Conservation (phyloP, 2,113 vertebrate genomes). For the Perccottus glenii region DNA sequence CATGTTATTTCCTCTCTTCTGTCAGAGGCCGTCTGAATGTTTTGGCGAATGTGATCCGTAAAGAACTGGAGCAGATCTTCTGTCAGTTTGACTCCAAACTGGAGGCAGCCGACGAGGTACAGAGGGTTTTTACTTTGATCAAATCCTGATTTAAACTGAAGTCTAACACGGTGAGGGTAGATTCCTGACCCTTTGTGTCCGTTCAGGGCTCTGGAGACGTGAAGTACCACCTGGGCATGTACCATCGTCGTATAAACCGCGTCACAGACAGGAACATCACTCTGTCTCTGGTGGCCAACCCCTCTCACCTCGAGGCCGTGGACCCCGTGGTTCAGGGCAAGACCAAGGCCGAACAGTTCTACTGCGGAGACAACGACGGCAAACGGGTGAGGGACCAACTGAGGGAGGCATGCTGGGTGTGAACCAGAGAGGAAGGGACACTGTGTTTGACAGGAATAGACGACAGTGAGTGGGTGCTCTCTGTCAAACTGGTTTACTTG, state of each 20-base stretch:
- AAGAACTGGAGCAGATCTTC: constrained; percentile 98
- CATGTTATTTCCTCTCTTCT: constrained; percentile 10
- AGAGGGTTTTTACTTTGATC: background rate
- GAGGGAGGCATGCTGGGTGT: background rate
- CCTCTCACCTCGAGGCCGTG: constrained; percentile 94
- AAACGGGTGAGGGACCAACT: constrained; percentile 83
- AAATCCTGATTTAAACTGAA: no score
- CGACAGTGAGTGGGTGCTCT: no score
- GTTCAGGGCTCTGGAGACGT: constrained; percentile 93
- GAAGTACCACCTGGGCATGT: constrained; percentile 98
- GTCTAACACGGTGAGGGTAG: no score
- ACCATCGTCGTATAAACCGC: constrained; percentile 94
- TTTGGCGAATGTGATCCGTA: constrained; percentile 95
- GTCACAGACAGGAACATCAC: constrained; percentile 96
- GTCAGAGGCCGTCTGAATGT: constrained; percentile 94
- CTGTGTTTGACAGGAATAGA: no score
- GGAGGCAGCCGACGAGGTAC: constrained; percentile 96
- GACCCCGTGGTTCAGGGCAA: constrained; percentile 97
- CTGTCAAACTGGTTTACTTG: no score
- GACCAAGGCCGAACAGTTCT: constrained; percentile 98
- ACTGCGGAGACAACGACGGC: constrained; percentile 93
- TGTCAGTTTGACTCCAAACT: constrained; percentile 98
- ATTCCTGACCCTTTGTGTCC: no score
- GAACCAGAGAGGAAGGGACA: background rate
- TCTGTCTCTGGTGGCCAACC: constrained; percentile 94